Evolutionary conservation across 2,888 invertebrate species (phyloP).

Genomic region (Brenthis ino): DNA sequence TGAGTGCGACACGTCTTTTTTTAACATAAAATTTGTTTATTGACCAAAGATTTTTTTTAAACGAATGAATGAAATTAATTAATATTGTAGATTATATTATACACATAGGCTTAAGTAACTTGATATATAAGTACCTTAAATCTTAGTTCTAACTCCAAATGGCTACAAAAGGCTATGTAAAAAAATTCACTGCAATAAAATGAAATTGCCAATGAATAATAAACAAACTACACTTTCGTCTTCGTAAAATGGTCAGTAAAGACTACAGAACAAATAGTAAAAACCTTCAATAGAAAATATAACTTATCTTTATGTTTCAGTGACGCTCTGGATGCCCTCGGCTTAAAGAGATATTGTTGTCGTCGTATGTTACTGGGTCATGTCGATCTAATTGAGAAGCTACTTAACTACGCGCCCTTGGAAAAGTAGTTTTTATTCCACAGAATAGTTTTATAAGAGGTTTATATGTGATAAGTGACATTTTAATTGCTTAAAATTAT

Average conservation of each 20-base stretch:
- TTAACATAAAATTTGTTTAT: too few relatives aligned
- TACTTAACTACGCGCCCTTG: slow-evolving; percentile 98
- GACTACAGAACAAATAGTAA: too few relatives aligned
- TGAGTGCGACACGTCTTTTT: too few relatives aligned
- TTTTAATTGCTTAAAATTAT: not conserved
- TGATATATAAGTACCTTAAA: too few relatives aligned
- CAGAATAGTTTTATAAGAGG: not conserved
- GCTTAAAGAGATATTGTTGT: slow-evolving; percentile 98
- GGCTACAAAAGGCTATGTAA: not conserved
- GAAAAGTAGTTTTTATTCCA: slow-evolving; percentile 87
- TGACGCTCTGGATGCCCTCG: slow-evolving; percentile 98
- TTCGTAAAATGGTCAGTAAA: too few relatives aligned
- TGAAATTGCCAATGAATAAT: not conserved
- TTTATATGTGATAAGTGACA: too few relatives aligned
- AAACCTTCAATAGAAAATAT: not conserved
- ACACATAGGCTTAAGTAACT: too few relatives aligned
- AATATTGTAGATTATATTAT: too few relatives aligned
- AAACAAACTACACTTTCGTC: not conserved
- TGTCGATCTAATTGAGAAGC: slow-evolving; percentile 99
- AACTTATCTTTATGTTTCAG: slow-evolving; percentile 70
- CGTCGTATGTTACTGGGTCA: slow-evolving; percentile 98
- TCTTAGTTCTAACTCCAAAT: too few relatives aligned
- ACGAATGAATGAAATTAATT: too few relatives aligned
- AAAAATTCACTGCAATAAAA: not conserved
- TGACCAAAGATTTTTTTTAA: too few relatives aligned